Conservation (phyloP, 2,113 vertebrate species). For the Paracyprichromis sp. region DNA sequence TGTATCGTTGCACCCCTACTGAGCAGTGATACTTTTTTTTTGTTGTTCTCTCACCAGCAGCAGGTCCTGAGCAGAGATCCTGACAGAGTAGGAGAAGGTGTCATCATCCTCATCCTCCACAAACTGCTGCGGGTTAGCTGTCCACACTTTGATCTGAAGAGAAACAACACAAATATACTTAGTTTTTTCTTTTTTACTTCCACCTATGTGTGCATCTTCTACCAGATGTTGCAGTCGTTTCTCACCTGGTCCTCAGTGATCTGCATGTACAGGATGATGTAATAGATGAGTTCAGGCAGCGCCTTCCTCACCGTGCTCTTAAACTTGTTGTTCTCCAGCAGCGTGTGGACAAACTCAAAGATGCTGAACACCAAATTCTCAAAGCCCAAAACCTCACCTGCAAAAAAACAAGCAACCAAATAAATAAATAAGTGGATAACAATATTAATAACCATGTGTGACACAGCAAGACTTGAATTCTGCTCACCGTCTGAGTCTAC, state of each 20-base stretch:
- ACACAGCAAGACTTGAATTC: not conserved
- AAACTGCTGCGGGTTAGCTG: conserved; percentile 94
- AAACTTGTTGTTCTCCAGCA: conserved; percentile 95
- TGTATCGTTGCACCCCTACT: accelerated
- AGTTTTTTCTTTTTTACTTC: not conserved
- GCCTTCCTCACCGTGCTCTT: conserved; percentile 96
- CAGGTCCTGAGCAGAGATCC: conserved; percentile 94
- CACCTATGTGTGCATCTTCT: not conserved
- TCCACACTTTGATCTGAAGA: conserved; percentile 93
- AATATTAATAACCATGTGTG: too few species aligned
- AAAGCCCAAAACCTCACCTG: conserved; percentile 96
- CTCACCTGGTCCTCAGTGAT: conserved; percentile 91
- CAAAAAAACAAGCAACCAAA: not conserved
- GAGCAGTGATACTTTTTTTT: accelerated
- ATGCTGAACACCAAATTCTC: conserved; percentile 98
- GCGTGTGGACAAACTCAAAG: conserved; percentile 97
- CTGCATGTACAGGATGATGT: conserved; percentile 98
- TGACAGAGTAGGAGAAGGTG: conserved; percentile 96
- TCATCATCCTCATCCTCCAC: conserved; percentile 98
- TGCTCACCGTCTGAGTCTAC: conserved; percentile 92
- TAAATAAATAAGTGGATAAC: not conserved
- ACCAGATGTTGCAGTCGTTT: not conserved
- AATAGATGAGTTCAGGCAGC: conserved; percentile 94
- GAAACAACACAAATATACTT: not conserved
- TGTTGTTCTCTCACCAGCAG: conserved; percentile 78